Percentiles rank a stretch among this genome's conserved stretches.
phyloP scores from a whole-genome alignment of 1,140 invertebrate species.

The Brachionus calyciflorus region DNA sequence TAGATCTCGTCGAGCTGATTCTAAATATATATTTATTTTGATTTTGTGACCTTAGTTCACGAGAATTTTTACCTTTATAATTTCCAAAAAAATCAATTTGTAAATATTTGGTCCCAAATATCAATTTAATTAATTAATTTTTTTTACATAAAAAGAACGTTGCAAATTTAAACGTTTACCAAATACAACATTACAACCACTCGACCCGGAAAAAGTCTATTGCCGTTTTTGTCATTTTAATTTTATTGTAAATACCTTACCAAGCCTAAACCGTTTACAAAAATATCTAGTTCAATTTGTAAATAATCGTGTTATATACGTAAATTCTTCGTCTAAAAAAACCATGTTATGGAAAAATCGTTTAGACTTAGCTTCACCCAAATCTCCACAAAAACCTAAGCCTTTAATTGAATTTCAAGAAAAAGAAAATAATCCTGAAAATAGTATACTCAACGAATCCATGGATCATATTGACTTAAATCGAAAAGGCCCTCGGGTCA shows the following conservation, averaged over 20 bases:
- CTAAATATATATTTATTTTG: too few relatives aligned
- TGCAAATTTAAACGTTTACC: constrained; percentile 24
- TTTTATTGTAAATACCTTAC: constrained; percentile 28
- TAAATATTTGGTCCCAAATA: too few relatives aligned
- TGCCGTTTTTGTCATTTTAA: constrained; percentile 42
- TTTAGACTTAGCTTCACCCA: background rate
- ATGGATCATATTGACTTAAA: background rate
- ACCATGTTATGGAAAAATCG: constrained; percentile 40
- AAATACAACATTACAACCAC: constrained; percentile 1
- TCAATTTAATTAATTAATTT: too few relatives aligned
- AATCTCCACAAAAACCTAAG: background rate
- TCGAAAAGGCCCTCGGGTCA: constrained; percentile 15
- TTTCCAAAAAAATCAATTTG: background rate
- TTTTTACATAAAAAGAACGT: constrained; percentile 21
- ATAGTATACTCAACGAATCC: too few relatives aligned
- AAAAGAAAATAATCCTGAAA: constrained; percentile 5
- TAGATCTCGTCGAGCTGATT: too few relatives aligned
- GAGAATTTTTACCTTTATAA: too few relatives aligned
- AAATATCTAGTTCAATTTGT: constrained; percentile 39
- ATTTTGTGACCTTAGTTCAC: too few relatives aligned
- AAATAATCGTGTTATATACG: constrained; percentile 46
- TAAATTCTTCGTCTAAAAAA: constrained; percentile 41
- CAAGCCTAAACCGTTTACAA: constrained; percentile 30
- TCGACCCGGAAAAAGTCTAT: constrained; percentile 10
- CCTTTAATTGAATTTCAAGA: background rate